These are phyloP conservation scores for Pomatostomus ruficeps DNA, from an alignment of 2,113 vertebrate species.

Conservation along the genomic window DNA sequence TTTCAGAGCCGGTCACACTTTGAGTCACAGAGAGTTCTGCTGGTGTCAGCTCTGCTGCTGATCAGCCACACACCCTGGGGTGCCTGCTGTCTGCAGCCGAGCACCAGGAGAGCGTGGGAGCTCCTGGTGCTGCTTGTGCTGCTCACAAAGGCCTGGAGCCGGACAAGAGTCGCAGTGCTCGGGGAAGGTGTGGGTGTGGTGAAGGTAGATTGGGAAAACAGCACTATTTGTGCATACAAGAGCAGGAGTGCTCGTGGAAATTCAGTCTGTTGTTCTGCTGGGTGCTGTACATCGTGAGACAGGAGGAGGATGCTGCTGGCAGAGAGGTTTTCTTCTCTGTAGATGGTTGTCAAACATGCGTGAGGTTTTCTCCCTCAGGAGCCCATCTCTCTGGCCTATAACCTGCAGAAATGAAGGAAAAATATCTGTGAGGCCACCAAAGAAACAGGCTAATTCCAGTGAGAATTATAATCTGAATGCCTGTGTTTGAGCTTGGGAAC, in stretches of 20 bases:
- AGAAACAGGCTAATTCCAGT: not conserved
- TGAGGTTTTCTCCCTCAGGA: accelerated
- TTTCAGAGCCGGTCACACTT: not conserved
- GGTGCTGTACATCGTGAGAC: accelerated
- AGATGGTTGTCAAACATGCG: accelerated
- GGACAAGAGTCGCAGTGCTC: accelerated
- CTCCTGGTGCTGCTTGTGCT: not conserved
- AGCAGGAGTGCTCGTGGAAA: not conserved
- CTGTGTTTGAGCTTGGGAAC: not conserved
- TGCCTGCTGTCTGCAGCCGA: not conserved
- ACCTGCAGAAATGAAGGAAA: not conserved
- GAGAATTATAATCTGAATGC: not conserved
- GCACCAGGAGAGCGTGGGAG: not conserved
- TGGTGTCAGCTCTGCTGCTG: not conserved
- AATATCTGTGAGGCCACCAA: not conserved
- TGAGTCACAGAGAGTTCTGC: not conserved
- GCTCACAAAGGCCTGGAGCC: not conserved
- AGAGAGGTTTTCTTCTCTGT: not conserved
- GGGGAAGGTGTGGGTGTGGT: accelerated
- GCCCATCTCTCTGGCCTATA: accelerated
- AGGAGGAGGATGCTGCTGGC: not conserved
- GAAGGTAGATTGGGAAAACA: not conserved
- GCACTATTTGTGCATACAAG: not conserved
- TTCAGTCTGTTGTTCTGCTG: not conserved
- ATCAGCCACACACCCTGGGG: not conserved